Conservation (phyloP, 2,888 invertebrate genomes). For the Drosophila gaucha region DNA sequence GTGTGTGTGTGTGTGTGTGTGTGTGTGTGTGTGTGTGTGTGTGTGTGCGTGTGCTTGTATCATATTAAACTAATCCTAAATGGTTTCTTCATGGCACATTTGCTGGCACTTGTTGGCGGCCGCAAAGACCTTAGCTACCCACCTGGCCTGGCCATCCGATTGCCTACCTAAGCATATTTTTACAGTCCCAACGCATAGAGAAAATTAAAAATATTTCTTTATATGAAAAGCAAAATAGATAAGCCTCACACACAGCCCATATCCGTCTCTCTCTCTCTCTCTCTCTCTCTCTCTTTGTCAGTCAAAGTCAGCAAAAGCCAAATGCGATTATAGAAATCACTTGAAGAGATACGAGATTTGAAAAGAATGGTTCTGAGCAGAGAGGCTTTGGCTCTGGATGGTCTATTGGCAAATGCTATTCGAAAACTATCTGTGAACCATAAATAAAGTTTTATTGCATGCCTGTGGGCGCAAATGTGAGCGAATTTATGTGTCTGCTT, state of each 20-base stretch:
- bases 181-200: slow-evolving; percentile 2
- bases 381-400: not conserved
- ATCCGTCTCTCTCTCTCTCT: not conserved
- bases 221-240: slow-evolving; percentile 6
- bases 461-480: slow-evolving; percentile 7
- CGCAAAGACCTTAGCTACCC: slow-evolving; percentile 12
- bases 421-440: slow-evolving; percentile 6
- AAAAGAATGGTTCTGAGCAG: slow-evolving; percentile 1
- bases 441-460: slow-evolving; percentile 10
- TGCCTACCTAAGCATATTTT: slow-evolving; percentile 45
- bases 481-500: slow-evolving; percentile 2
- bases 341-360: slow-evolving; percentile 29
- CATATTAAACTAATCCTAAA: slow-evolving; percentile 84
- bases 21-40: not conserved
- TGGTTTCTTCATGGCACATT: slow-evolving; percentile 83
- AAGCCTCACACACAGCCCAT: not conserved
- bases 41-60: slow-evolving; percentile 56
- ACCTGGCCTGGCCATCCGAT: slow-evolving; percentile 4
- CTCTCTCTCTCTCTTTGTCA: no score
- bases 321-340: slow-evolving; percentile 47
- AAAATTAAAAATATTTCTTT: slow-evolving; percentile 42
- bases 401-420: slow-evolving; percentile 2
- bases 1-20: not conserved
- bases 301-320: slow-evolving; percentile 17
- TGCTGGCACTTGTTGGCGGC: slow-evolving; percentile 64